phyloP scores from a whole-genome alignment of 2,888 invertebrate species.

The Glyphotaelius pellucidus region DNA sequence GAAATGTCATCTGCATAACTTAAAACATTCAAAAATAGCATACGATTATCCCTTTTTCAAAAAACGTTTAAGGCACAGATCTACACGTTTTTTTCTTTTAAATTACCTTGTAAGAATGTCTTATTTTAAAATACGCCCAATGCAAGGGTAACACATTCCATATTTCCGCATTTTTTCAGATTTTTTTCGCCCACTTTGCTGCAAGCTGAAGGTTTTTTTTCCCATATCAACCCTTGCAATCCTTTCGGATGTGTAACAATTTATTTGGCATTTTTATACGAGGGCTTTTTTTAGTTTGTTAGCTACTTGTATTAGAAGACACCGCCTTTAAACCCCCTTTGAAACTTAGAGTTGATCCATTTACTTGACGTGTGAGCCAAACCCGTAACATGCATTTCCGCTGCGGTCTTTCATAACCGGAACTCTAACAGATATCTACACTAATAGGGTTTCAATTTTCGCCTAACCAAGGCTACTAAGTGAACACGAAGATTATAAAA shows the following conservation, averaged over 20 bases:
- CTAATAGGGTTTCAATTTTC: conserved; percentile 9
- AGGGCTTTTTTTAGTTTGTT: neutral
- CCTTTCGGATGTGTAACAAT: conserved; percentile 57
- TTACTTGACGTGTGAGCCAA: conserved; percentile 22
- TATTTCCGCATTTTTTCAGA: conserved; percentile 52
- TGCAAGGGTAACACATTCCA: conserved; percentile 37
- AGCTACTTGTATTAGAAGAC: conserved; percentile 1
- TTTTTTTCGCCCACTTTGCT: neutral
- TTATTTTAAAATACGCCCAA: conserved; percentile 47
- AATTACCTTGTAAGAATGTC: conserved; percentile 57
- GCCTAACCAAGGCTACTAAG: neutral
- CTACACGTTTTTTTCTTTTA: neutral
- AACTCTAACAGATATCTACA: neutral
- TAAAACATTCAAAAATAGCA: conserved; percentile 52
- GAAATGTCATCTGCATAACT: conserved; percentile 55
- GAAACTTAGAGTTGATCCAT: conserved; percentile 4
- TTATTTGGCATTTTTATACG: conserved; percentile 59
- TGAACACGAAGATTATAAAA: neutral
- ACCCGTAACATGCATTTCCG: conserved; percentile 27
- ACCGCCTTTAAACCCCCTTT: conserved; percentile 18
- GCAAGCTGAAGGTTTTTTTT: neutral
- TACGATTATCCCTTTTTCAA: conserved; percentile 34
- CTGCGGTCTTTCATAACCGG: neutral
- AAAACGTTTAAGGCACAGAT: conserved; percentile 5
- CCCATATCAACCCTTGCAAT: conserved; percentile 54